Evolutionary conservation across 35 echinoderm and acorn worm genomes (phyloP).

Genomic region (Nesometra sesokonis): DNA sequence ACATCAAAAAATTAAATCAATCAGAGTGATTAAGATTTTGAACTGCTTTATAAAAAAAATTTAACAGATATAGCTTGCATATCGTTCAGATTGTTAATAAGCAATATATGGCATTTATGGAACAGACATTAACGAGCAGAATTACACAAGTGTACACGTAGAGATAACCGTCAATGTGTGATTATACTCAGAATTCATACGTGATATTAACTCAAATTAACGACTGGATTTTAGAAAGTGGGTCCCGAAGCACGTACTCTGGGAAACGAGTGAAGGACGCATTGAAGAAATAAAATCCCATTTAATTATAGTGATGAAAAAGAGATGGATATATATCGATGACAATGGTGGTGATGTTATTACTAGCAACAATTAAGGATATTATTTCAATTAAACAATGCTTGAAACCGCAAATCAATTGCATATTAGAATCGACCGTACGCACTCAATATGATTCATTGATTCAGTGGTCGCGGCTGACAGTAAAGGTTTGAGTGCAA

Average conservation of each 20-base stretch:
- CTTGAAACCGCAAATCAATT: neutral
- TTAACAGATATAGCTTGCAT: neutral
- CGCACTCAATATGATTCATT: too few species aligned
- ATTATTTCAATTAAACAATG: neutral
- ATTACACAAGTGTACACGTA: neutral
- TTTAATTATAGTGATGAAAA: neutral
- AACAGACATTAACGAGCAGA: neutral
- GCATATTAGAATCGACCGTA: neutral
- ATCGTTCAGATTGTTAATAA: neutral
- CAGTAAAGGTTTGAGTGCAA: too few species aligned
- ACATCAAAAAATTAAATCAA: neutral
- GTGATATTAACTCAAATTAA: neutral
- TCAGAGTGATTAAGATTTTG: neutral
- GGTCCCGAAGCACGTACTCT: neutral
- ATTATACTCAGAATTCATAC: neutral
- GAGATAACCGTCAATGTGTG: neutral
- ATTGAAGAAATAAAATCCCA: neutral
- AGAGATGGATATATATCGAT: neutral
- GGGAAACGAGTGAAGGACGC: neutral
- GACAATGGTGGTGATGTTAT: neutral
- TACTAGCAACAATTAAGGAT: neutral
- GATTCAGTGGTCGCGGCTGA: too few species aligned
- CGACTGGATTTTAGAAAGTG: neutral
- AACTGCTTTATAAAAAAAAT: neutral
- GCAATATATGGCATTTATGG: neutral